Base-by-base conservation (phyloP, 2,888 invertebrate genomes). In the Ceriagrion tenellum region DNA sequence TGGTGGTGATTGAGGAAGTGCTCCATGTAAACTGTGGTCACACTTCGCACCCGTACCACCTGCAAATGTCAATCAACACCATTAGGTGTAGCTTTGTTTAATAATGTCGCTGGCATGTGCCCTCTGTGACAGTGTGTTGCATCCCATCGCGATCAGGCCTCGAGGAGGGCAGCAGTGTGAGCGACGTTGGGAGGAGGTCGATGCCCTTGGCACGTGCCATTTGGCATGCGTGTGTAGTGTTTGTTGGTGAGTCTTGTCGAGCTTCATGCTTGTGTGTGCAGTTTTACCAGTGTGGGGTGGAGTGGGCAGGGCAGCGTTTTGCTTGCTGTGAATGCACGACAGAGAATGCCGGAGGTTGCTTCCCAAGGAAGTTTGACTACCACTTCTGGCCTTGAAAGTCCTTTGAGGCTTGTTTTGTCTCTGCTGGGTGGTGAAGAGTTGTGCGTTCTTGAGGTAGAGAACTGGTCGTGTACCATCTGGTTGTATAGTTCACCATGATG, bases 1-100 rank as follows among this genome's bases (percentile, higher is more conserved):
- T 93, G 93, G 93, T 69, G 69, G 93, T 93, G 93, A 23, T 35
- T 18, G 18, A 47, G 93, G 93, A 93, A 74, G n/a, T 69, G 91
- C 63, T 69, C 8, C 3, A n/a, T 93, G 93, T 47, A 93, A n/a
- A 20, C 35, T 69, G 35, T 55, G 23, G 47, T 93, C 93, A 55
- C 93, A 74, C 74, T 74, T 47, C 1, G 47, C 93, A 55, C 91
- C 63, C n/a, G n/a, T 47, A 35, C 30, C 91, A 91, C 59, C 81
- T 6, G 47, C 47, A 35, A 35, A 59, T 93, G 69, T 93, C 13
- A 10, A 69, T 47, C 47, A 74, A 40, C 20, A 56, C 40, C 93
- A 55, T 93, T 63, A 74, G 20, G n/a, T 93, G 35, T 93, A 35
- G 74, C 63, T n/a, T 74, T 23, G n/a, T 81, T 81, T 30, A 81